These are phyloP conservation scores for Sebastes dallii DNA, from an alignment of 2,797 vertebrate species.

Conservation along the genomic window DNA sequence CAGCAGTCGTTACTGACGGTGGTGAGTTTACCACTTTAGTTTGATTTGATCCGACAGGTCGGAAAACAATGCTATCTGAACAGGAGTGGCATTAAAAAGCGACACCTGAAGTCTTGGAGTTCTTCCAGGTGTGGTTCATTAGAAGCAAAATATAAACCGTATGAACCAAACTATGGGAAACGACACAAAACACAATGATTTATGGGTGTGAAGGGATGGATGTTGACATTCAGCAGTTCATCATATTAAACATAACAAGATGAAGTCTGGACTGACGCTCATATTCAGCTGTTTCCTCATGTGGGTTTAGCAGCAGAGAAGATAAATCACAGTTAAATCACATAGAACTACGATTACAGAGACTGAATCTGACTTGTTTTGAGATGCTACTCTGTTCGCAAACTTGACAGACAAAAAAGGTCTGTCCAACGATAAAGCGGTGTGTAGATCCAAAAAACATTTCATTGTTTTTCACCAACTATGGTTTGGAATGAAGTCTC, in stretches of 20 bases:
- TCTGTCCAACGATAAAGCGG: not conserved
- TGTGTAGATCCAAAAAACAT: not conserved
- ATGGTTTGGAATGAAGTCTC: not conserved
- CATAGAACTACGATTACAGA: not conserved
- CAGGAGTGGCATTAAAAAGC: not conserved
- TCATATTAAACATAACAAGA: not conserved
- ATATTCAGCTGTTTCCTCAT: not conserved
- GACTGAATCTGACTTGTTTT: not conserved
- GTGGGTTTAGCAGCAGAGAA: not conserved
- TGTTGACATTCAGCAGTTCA: not conserved
- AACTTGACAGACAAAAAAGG: not conserved
- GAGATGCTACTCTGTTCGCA: not conserved
- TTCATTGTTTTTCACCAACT: not conserved
- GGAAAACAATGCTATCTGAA: not conserved
- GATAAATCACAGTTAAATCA: constrained; percentile 1
- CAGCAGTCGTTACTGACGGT: not conserved
- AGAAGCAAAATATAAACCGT: not conserved
- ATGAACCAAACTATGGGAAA: not conserved
- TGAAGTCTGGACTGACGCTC: not conserved
- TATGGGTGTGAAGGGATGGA: not conserved
- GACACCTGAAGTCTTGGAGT: not conserved
- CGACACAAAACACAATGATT: not conserved
- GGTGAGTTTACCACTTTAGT: not conserved
- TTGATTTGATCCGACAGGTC: not conserved
- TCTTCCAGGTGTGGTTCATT: not conserved